Base-by-base conservation (phyloP, 1,140 invertebrate species). In the Cepaea nemoralis region DNA sequence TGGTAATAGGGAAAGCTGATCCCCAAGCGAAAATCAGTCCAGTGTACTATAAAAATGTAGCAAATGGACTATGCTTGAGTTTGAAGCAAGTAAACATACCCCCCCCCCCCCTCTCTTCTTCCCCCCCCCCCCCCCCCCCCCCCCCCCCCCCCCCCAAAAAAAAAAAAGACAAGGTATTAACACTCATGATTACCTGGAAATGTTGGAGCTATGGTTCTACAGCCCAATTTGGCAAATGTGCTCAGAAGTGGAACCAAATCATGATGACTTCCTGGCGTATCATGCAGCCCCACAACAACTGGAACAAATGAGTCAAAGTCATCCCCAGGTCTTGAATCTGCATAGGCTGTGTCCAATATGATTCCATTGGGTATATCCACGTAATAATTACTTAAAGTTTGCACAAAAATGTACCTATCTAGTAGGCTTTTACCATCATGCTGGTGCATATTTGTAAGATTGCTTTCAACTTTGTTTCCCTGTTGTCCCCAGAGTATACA, bases 341-440 rank as follows among this genome's bases (percentile, higher is more conserved):
- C 81, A 67, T 86, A 86, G 14, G 83, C 83, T 63, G 78, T 80
- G 73, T 86, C 85, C 39, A 86, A 76, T 6, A 84, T 37, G 16
- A 86, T 67, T 37, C 85, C 85, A 31, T 83, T 69, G 33, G 80
- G 80, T 22, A 86, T 24, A 79, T 85, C 84, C 50, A 77, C 80
- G 35, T 80, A 80, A 31, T 45, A 80, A 5, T 69, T 6, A 16
- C 33, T n/a, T 50, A 80, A 70, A 31, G 66, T 69, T 42, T 80
- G 42, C n/a, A 80, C 77, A 80, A 70, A 80, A 39, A 80, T 70
- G 40, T 80, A 80, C 31, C 77, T 69, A 48, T 80, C 66, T n/a
- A 77, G n/a, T 35, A 77, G 31, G 40, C 76, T 77, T 63, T 19
- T 63, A 19, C 76, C 76, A 67, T 77, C 76, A 42, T 77, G 76